A percentile compares a stretch with the other conserved stretches of the same genome.
phyloP scores from a whole-genome alignment of 1,140 invertebrate genomes.

The Heliconius melpomene region DNA sequence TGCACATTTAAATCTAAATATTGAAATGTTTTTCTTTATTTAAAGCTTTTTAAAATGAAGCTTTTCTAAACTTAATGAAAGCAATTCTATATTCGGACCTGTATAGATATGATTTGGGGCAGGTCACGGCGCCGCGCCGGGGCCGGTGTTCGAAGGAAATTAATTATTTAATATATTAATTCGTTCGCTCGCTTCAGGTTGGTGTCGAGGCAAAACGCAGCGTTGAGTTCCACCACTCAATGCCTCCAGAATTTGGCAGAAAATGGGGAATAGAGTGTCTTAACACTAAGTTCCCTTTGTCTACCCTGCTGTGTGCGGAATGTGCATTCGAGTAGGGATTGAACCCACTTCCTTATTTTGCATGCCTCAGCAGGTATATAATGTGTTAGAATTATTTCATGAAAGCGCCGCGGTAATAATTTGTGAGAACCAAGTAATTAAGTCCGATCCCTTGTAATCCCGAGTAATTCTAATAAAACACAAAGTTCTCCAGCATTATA shows the following conservation, averaged over 20 bases:
- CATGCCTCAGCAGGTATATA: background rate
- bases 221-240: too few species aligned
- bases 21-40: background rate
- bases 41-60: background rate
- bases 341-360: background rate
- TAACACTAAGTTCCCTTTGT: too few species aligned
- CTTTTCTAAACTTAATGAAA: background rate
- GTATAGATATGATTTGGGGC: too few species aligned
- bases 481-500: slow-evolving; percentile 14
- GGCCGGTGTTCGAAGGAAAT: too few species aligned
- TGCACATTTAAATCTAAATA: slow-evolving; percentile 4
- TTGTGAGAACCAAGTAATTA: slow-evolving; percentile 25
- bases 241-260: too few species aligned
- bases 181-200: too few species aligned
- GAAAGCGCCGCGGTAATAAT: slow-evolving; percentile 7
- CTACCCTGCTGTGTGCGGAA: too few species aligned
- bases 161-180: too few species aligned
- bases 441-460: slow-evolving; percentile 25
- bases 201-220: too few species aligned
- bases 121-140: too few species aligned
- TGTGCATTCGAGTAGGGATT: too few species aligned
- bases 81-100: background rate
- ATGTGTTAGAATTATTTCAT: background rate
- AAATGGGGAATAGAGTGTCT: too few species aligned
- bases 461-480: slow-evolving; percentile 30